Conservation (phyloP, 2,797 vertebrate genomes). For the Neostethus bicornis region DNA sequence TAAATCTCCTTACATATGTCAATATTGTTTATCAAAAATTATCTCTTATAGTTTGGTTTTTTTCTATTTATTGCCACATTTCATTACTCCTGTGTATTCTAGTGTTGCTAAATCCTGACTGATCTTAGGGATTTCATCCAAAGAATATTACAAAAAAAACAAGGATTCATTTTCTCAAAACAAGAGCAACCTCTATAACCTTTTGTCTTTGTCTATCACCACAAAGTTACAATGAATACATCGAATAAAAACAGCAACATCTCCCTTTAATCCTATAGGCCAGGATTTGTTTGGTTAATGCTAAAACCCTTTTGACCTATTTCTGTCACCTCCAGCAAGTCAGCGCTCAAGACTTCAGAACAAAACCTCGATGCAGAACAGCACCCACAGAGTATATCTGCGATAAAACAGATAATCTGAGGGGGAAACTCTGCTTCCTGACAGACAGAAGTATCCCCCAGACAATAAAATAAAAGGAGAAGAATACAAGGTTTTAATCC, state of each 20-base stretch:
- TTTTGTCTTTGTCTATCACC: conserved; percentile 70
- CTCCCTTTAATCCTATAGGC: conserved; percentile 88
- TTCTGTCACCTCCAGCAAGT: conserved; percentile 86
- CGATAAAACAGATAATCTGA: conserved; percentile 59
- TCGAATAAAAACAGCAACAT: conserved; percentile 86
- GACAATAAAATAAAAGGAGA: conserved; percentile 38
- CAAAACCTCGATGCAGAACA: conserved; percentile 66
- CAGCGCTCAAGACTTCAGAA: conserved; percentile 78
- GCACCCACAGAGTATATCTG: conserved; percentile 49
- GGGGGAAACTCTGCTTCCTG: conserved; percentile 42
- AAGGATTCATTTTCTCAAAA: conserved; percentile 21
- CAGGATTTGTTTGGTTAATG: conserved; percentile 91
- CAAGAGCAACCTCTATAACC: conserved; percentile 26
- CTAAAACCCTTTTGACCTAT: conserved; percentile 94
- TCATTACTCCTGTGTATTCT: conserved; percentile 35
- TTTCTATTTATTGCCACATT: background rate
- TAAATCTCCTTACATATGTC: background rate
- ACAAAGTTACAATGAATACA: conserved; percentile 79
- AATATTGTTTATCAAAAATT: background rate
- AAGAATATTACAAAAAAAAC: conserved; percentile 19
- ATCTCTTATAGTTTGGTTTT: background rate
- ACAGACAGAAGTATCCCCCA: conserved; percentile 43
- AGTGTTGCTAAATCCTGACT: conserved; percentile 26
- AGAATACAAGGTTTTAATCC: conserved; percentile 49
- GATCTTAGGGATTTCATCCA: conserved; percentile 23